Conservation (phyloP, 2,888 invertebrate genomes). For the Pheosia gnoma region DNA sequence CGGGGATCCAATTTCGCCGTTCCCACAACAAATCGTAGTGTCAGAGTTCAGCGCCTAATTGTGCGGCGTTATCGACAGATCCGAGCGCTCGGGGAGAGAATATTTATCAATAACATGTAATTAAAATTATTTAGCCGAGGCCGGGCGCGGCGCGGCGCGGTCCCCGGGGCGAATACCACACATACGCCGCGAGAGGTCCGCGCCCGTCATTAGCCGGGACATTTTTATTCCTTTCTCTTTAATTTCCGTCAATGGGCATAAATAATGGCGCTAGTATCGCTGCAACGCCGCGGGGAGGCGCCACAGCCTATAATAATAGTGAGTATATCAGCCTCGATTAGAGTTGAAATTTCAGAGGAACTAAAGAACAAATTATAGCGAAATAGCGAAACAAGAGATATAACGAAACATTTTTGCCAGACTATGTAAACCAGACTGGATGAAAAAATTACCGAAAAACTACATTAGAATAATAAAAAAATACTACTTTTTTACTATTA, state of each 20-base stretch:
- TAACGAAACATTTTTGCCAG: too few species aligned
- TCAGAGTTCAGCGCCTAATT: conserved; percentile 81
- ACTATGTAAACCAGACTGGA: too few species aligned
- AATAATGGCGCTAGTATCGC: conserved; percentile 77
- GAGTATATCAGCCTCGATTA: conserved; percentile 18
- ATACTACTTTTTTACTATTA: too few species aligned
- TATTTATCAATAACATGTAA: conserved; percentile 83
- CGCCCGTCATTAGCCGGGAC: conserved; percentile 77
- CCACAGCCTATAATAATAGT: conserved; percentile 38
- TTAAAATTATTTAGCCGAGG: conserved; percentile 80
- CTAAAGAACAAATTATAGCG: too few species aligned
- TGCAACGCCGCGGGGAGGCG: conserved; percentile 68
- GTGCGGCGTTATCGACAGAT: conserved; percentile 76
- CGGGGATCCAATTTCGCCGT: conserved; percentile 67
- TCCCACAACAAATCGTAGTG: conserved; percentile 79
- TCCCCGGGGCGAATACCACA: conserved; percentile 79
- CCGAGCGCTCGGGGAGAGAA: conserved; percentile 72
- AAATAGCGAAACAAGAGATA: too few species aligned
- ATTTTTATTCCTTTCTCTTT: conserved; percentile 82
- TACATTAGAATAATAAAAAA: too few species aligned
- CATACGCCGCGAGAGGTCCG: conserved; percentile 78
- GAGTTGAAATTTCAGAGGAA: neutral
- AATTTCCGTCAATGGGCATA: conserved; percentile 79
- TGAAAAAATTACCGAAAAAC: too few species aligned
- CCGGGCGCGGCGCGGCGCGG: conserved; percentile 47